phyloP scores from a whole-genome alignment of 2,888 invertebrate species.

The Mimumesa dahlbomi region DNA sequence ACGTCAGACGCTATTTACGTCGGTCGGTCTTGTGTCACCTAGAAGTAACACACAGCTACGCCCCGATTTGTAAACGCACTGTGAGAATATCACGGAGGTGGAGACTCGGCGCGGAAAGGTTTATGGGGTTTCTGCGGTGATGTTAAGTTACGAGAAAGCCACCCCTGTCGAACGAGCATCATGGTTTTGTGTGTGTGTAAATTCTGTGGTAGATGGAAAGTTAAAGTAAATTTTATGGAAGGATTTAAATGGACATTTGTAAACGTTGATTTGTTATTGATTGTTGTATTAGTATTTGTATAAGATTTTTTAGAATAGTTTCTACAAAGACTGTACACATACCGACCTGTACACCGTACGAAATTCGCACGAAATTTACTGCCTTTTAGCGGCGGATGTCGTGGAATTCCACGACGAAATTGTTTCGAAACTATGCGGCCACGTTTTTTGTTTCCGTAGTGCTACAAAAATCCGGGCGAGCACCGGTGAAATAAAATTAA shows the following conservation, averaged over 20 bases:
- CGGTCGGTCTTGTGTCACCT: not conserved
- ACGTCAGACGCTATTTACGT: conserved; percentile 38
- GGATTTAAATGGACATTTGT: too few species aligned
- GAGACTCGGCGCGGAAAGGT: not conserved
- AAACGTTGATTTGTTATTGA: too few species aligned
- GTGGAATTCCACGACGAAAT: conserved; percentile 62
- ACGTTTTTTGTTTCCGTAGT: conserved; percentile 49
- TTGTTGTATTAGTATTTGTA: too few species aligned
- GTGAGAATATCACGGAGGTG: not conserved
- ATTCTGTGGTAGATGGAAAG: too few species aligned
- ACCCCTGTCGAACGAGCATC: too few species aligned
- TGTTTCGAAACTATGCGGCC: conserved; percentile 69
- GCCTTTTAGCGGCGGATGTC: conserved; percentile 54
- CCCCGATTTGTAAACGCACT: not conserved
- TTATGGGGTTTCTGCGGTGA: not conserved
- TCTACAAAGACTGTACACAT: conserved; percentile 24
- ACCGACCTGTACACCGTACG: conserved; percentile 30
- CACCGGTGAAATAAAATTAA: conserved; percentile 48
- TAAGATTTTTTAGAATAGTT: too few species aligned
- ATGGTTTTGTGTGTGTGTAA: too few species aligned
- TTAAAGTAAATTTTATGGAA: too few species aligned
- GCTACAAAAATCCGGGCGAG: conserved; percentile 48
- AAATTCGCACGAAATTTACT: conserved; percentile 66
- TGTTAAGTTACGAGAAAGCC: not conserved
- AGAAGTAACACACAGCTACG: not conserved